Conservation (phyloP, 1,140 invertebrate genomes). For the Hydropsyche tenuis region DNA sequence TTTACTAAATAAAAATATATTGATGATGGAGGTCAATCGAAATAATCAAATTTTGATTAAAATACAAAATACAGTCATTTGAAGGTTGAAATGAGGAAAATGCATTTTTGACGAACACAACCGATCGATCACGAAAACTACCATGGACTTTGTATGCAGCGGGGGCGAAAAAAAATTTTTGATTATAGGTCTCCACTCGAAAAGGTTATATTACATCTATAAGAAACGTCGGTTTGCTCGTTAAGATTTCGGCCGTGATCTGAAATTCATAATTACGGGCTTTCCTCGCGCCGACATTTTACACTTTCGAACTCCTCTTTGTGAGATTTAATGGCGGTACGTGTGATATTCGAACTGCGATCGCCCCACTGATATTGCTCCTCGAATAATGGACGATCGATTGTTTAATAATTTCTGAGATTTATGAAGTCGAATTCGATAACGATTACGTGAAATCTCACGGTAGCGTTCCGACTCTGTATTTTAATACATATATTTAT, state of each 20-base stretch:
- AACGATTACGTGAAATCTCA: no score
- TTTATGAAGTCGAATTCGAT: no score
- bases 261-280: slow-evolving; percentile 37
- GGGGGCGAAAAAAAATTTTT: slow-evolving; percentile 10
- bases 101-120: background rate
- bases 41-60: no score
- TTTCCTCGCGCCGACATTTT: slow-evolving; percentile 29
- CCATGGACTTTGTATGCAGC: background rate
- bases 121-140: no score
- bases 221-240: slow-evolving; percentile 19
- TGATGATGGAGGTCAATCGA: no score
- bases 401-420: background rate
- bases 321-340: slow-evolving; percentile 27
- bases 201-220: no score
- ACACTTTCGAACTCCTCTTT: slow-evolving; percentile 32
- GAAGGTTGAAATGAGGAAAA: background rate
- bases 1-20: no score
- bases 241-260: slow-evolving; percentile 35
- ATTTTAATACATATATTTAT: no score
- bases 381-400: no score
- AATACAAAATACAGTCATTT: no score
- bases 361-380: background rate
- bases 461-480: no score
- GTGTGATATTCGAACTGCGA: background rate
- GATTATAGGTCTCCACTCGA: slow-evolving; percentile 8